Evolutionary conservation across 53 echinoderm and acorn worm genomes (phyloP).

Genomic region (Mesocentrotus franciscanus): DNA sequence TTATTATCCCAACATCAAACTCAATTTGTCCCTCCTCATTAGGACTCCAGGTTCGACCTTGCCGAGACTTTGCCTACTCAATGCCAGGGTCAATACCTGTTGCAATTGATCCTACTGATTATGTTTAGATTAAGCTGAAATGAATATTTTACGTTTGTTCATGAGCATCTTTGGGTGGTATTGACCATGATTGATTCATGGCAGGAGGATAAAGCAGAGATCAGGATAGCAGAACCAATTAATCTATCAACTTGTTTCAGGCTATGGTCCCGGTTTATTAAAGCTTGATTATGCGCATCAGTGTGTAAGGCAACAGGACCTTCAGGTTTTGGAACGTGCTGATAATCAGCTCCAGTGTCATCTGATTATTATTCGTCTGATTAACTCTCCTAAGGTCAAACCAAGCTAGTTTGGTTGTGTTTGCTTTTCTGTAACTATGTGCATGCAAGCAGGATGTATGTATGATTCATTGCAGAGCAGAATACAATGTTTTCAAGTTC

Average conservation of each 20-base stretch:
- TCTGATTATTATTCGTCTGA: not conserved
- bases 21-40: not conserved
- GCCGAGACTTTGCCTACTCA: not conserved
- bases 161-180: conserved; percentile 3
- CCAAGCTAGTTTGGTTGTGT: not conserved
- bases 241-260: conserved; percentile 7
- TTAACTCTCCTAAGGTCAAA: conserved; percentile 22
- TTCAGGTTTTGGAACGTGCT: not conserved
- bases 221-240: not conserved
- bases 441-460: not conserved
- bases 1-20: not conserved
- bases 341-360: conserved; percentile 39
- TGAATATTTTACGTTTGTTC: conserved; percentile 2
- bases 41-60: not conserved
- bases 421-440: not conserved
- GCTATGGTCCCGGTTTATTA: not conserved
- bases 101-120: not conserved
- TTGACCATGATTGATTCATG: conserved; percentile 9
- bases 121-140: conserved; percentile 17
- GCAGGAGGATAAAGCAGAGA: not conserved
- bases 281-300: conserved; percentile 10
- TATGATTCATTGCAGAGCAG: no score
- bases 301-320: not conserved
- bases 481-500: no score
- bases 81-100: conserved; percentile 2